Base-by-base conservation (phyloP, 2,797 vertebrate genomes). In the Morus bassanus region DNA sequence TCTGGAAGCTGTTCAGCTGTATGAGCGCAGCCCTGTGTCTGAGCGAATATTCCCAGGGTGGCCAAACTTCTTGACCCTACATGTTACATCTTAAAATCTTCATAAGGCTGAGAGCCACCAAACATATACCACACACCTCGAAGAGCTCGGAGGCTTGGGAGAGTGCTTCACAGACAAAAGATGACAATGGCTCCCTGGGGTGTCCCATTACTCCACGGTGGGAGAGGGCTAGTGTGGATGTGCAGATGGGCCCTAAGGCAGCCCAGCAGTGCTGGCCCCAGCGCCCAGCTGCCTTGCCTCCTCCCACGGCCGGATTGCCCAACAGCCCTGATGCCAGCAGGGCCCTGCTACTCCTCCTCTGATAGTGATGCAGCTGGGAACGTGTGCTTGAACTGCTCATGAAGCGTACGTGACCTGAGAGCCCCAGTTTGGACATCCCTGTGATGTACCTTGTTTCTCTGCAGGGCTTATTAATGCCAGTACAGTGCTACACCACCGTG, bases 231-330 rank as follows among this genome's bases (percentile, higher is more conserved):
- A 2, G 35, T 50, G 23, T 86, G 82, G 83, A 80, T 61, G 60
- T 65, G 89, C 64, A 92, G 72, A 92, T 75, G 87, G 57, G 50
- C 78, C 82, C 75, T 85, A 77, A 87, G 89, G 92, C 84, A 93
- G 37, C 54, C 24, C 54, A 82, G 88, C 63, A 91, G 59, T 23
- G 27, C 33, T 45, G 64, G 35, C 25, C 70, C 53, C 67, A 83
- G 46, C 3, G 33, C 51, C 59, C 35, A 3, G 13, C 33, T 46
- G 87, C 72, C 50, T 63, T 48, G 28, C 54, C 43, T 88, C 39
- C 33, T 86, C 88, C 48, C 80, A 50, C 0, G 0, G 48, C 11
- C 3, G 0, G n/a, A 70, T n/a, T 70, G 80, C 51, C 61, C 65
- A 74, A 75, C n/a, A 61, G 57, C 28, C 53, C 39, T 9, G 39